These are phyloP conservation scores for Atractosteus spatula DNA, from an alignment of 2,113 vertebrate genomes.

Conservation along the genomic window DNA sequence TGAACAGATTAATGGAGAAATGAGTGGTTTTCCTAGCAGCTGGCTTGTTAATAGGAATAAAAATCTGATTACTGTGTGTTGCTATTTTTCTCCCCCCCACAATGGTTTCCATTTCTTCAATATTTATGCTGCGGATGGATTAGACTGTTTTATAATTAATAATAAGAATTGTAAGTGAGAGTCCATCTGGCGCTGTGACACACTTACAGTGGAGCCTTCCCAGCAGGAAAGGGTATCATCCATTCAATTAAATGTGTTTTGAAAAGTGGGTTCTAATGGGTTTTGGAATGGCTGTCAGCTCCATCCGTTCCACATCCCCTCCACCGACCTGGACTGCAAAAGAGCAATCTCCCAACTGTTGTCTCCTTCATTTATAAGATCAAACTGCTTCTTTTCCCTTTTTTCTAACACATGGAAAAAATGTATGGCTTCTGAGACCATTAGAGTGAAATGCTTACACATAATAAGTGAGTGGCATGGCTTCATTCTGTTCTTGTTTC, in stretches of 20 bases:
- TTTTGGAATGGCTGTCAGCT: slow-evolving; percentile 73
- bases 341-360: slow-evolving; percentile 43
- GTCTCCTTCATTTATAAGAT: slow-evolving; percentile 38
- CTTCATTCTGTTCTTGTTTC: slow-evolving; percentile 33
- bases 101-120: slow-evolving; percentile 64
- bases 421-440: slow-evolving; percentile 51
- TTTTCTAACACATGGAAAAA: slow-evolving; percentile 63
- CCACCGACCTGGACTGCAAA: slow-evolving; percentile 23
- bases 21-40: slow-evolving; percentile 42
- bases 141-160: slow-evolving; percentile 67
- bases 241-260: slow-evolving; percentile 33
- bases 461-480: slow-evolving; percentile 59
- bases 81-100: slow-evolving; percentile 52
- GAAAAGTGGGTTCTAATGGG: slow-evolving; percentile 62
- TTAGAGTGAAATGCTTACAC: slow-evolving; percentile 45
- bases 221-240: slow-evolving; percentile 36
- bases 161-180: slow-evolving; percentile 41
- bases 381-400: slow-evolving; percentile 47
- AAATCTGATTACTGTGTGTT: slow-evolving; percentile 54
- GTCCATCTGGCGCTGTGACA: slow-evolving; percentile 67
- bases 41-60: slow-evolving; percentile 47
- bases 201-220: slow-evolving; percentile 56
- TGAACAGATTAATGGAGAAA: slow-evolving; percentile 31
- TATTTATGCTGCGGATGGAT: slow-evolving; percentile 62
- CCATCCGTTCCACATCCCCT: slow-evolving; percentile 69